Base-by-base conservation (phyloP, 2,797 vertebrate genomes). In the Macrochelys suwanniensis region DNA sequence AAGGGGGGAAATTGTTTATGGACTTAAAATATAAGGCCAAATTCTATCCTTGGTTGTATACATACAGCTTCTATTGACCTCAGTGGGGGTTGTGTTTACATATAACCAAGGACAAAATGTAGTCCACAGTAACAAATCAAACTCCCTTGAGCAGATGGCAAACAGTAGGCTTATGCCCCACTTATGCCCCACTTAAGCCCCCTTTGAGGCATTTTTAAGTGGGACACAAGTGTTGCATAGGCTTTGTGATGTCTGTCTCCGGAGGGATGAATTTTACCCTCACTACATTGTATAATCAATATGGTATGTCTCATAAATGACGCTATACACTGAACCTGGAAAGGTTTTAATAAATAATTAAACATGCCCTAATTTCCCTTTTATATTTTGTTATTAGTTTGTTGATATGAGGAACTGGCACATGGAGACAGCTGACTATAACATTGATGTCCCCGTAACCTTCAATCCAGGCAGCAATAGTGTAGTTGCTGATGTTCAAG, bases 401-500 rank as follows among this genome's bases (percentile, higher is more conserved):
- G 98, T 99, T 90, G 98, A 99, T 79, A 99, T 99, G 99, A 98
- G 87, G 80, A 98, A 94, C 92, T 99, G 99, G 99, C 98, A 11
- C 81, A 97, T 99, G 96, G 98, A 99, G 97, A 98, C 97, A 1
- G 80, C 88, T 1, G 98, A 98, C 80, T 98, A 97, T 87, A 57
- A 90, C 53, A 97, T 91, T 80, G 97, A 98, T 80, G 95, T 99
- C 85, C 97, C 98, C 5, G 97, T 99, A 45, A 99, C 98, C 45
- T 98, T 99, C 96, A 99, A 99, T 97, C 96, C 98, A 1, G 97
- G 98, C 97, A 99, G 99, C 97, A 98, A 98, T 83, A 99, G 98
- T 0, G 98, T 98, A 91, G 99, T 99, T 74, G 99, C 99, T 15
- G 99, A 99, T 89, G 89, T 99, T 92, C 99, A 99, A 97, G 99